Evolutionary conservation across 2,797 vertebrate genomes (phyloP).

Genomic region (Todus mexicanus): DNA sequence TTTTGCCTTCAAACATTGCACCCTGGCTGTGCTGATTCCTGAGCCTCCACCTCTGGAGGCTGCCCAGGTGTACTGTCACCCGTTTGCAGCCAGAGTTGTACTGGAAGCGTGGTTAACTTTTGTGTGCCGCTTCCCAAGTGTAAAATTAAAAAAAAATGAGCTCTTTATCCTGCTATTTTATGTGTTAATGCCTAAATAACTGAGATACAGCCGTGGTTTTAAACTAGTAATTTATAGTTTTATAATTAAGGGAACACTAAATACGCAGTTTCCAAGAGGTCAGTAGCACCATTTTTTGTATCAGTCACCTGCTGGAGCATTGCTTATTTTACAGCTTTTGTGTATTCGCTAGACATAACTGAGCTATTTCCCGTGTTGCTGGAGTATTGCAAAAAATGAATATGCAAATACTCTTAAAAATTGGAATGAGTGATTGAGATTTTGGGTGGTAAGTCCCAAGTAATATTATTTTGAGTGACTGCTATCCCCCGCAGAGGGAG

Average conservation of each 20-base stretch:
- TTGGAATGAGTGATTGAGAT: neutral
- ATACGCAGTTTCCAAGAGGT: neutral
- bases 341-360: neutral
- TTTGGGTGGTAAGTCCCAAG: neutral
- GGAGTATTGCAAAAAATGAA: neutral
- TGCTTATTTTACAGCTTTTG: neutral
- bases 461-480: neutral
- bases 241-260: neutral
- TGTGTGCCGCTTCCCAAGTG: accelerated
- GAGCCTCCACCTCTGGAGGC: neutral
- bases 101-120: accelerated
- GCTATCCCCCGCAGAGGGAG: neutral
- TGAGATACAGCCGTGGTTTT: neutral
- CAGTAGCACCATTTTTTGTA: neutral
- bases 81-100: accelerated
- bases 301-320: accelerated
- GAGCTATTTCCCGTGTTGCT: neutral
- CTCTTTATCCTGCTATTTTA: accelerated
- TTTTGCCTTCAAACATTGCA: neutral
- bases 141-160: neutral
- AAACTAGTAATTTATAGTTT: neutral
- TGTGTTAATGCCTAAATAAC: neutral
- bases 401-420: neutral
- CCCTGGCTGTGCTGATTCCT: neutral
- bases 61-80: neutral